Percentiles rank a stretch among this genome's conserved stretches.
phyloP scores from a whole-genome alignment of 2,888 invertebrate genomes.

The Erannis defoliaria region DNA sequence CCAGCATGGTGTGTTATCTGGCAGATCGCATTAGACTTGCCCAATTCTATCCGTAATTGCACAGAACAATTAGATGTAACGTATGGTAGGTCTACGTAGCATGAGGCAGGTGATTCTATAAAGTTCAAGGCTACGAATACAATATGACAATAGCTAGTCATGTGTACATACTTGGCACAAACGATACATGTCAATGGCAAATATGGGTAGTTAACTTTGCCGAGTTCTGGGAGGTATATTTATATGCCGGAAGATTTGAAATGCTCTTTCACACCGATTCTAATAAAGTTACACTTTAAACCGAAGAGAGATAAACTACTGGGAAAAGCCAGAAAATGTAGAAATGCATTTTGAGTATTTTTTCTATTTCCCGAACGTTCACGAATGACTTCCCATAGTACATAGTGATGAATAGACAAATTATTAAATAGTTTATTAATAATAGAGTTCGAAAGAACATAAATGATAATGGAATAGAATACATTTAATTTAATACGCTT shows the following conservation, averaged over 20 bases:
- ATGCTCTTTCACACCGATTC: too few relatives aligned
- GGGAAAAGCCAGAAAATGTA: too few relatives aligned
- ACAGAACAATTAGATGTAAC: conserved; percentile 27
- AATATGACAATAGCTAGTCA: conserved; percentile 51
- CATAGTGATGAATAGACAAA: too few relatives aligned
- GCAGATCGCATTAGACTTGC: conserved; percentile 32
- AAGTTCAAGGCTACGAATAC: conserved; percentile 44
- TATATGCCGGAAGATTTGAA: not conserved
- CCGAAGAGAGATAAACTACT: too few relatives aligned
- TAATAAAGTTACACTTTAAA: too few relatives aligned
- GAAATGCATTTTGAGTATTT: too few relatives aligned
- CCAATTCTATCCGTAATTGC: conserved; percentile 31
- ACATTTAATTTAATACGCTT: too few relatives aligned
- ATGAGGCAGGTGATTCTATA: conserved; percentile 25
- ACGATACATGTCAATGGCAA: conserved; percentile 28
- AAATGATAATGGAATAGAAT: too few relatives aligned
- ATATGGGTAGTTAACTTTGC: conserved; percentile 39
- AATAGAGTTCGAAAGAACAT: too few relatives aligned
- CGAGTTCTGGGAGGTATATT: conserved; percentile 11
- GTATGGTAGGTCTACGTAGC: conserved; percentile 14
- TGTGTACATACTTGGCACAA: conserved; percentile 46
- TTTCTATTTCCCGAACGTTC: too few relatives aligned
- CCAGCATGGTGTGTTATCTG: conserved; percentile 26
- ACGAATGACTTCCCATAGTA: too few relatives aligned
- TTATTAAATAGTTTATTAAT: too few relatives aligned